Evolutionary conservation across 1,140 invertebrate species (phyloP).

Genomic region (Plectrocnemia conspersa): DNA sequence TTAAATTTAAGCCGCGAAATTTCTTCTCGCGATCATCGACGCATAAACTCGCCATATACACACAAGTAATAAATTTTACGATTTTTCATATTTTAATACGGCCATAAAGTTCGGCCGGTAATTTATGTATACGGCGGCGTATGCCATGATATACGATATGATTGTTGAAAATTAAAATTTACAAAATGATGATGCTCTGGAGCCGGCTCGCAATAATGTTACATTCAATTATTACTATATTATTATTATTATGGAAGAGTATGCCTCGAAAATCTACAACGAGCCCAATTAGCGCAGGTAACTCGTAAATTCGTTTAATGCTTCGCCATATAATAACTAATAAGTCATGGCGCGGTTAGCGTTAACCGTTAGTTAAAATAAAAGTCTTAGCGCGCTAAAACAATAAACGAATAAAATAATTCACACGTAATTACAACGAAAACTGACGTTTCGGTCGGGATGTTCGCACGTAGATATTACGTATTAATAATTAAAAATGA

Average conservation of each 20-base stretch:
- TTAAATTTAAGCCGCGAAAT: too few relatives aligned
- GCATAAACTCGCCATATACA: too few relatives aligned
- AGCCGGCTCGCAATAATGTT: conserved; percentile 1
- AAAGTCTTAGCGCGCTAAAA: conserved; percentile 9
- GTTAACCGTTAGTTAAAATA: too few relatives aligned
- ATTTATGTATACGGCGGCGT: too few relatives aligned
- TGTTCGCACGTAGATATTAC: conserved; percentile 22
- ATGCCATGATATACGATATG: neutral
- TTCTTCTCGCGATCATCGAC: too few relatives aligned
- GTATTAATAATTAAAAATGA: too few relatives aligned
- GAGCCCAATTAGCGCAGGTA: conserved; percentile 12
- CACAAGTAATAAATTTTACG: too few relatives aligned
- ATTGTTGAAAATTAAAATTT: conserved; percentile 5
- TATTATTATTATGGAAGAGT: too few relatives aligned
- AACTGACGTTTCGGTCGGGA: neutral
- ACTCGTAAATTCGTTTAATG: conserved; percentile 20
- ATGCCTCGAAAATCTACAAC: conserved; percentile 10
- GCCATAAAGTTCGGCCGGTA: too few relatives aligned
- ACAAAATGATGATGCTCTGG: conserved; percentile 4
- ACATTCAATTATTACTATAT: conserved; percentile 22
- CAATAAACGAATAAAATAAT: conserved; percentile 21
- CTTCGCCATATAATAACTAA: too few relatives aligned
- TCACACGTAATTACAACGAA: conserved; percentile 7
- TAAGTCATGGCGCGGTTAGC: conserved; percentile 16
- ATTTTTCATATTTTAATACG: too few relatives aligned